Evolutionary conservation across 2,113 vertebrate genomes (phyloP).

Genomic region (Lethenteron camtschaticum): DNA sequence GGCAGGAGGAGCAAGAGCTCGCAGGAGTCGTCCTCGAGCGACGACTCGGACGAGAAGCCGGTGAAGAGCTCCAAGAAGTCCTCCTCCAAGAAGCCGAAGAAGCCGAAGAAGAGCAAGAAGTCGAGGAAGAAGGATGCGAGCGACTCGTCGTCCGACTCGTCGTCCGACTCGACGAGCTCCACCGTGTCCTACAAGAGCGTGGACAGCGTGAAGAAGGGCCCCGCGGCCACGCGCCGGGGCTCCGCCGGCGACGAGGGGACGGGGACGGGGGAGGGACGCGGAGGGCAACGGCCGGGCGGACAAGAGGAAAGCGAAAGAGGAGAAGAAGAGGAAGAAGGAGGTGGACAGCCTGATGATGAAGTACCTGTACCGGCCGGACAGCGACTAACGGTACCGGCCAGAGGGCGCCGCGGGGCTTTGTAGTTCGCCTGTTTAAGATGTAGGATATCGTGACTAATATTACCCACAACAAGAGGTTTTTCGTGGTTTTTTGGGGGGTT

Average conservation of each 20-base stretch:
- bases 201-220: slow-evolving; percentile 58
- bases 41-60: slow-evolving; percentile 22
- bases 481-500: no score
- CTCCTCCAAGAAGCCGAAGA: slow-evolving; percentile 39
- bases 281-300: slow-evolving; percentile 8
- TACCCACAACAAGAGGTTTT: no score
- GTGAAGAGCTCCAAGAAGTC: slow-evolving; percentile 21
- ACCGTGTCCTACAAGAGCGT: slow-evolving; percentile 57
- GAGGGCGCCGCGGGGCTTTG: no score
- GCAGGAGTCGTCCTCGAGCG: slow-evolving; percentile 23
- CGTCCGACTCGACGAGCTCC: slow-evolving; percentile 40
- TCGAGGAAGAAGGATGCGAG: slow-evolving; percentile 42
- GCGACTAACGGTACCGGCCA: slow-evolving; percentile 48
- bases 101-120: slow-evolving; percentile 41
- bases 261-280: background rate
- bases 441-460: no score
- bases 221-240: slow-evolving; percentile 14
- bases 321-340: slow-evolving; percentile 64
- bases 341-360: slow-evolving; percentile 93
- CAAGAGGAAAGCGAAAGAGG: slow-evolving; percentile 31
- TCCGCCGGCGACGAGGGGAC: slow-evolving; percentile 16
- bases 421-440: no score
- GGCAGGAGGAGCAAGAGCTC: slow-evolving; percentile 25
- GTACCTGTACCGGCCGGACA: slow-evolving; percentile 75
- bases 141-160: slow-evolving; percentile 25